Evolutionary conservation across 2,113 vertebrate genomes (phyloP).

Genomic region (Sphaerodactylus townsendi): DNA sequence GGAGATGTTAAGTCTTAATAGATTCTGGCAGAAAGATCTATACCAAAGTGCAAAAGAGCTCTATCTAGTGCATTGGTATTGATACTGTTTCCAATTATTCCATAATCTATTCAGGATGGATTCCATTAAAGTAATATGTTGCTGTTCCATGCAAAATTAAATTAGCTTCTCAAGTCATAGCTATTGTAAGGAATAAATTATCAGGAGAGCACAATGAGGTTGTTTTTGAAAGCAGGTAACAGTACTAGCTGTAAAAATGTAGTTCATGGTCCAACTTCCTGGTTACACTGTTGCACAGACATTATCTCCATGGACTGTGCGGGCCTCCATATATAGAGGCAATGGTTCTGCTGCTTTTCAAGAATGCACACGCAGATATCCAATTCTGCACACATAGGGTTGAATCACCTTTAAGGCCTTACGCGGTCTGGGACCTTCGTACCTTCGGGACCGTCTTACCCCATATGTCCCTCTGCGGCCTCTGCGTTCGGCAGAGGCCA

Average conservation of each 20-base stretch:
- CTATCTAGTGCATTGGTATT: neutral
- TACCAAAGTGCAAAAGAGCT: neutral
- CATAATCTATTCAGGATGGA: constrained; percentile 16
- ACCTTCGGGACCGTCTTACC: no score
- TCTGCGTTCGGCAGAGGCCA: no score
- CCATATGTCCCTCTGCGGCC: no score
- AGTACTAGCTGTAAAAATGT: neutral
- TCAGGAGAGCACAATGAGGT: neutral
- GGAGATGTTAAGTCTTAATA: constrained; percentile 53
- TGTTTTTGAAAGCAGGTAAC: neutral
- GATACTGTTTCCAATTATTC: constrained; percentile 14
- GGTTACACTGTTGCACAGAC: neutral
- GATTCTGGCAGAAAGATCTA: constrained; percentile 55
- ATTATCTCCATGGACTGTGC: neutral
- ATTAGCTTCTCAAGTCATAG: neutral
- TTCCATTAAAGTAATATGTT: neutral
- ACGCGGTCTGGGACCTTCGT: no score
- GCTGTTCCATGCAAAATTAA: neutral
- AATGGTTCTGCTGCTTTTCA: neutral
- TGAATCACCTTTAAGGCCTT: no score
- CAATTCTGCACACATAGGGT: no score
- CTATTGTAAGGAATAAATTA: neutral
- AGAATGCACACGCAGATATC: neutral
- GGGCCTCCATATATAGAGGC: neutral
- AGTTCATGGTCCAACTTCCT: neutral